A percentile compares a stretch with the other conserved stretches of the same genome.
These are phyloP conservation scores for Drosophila neocordata DNA, from an alignment of 1,140 invertebrate genomes.

Conservation along the genomic window DNA sequence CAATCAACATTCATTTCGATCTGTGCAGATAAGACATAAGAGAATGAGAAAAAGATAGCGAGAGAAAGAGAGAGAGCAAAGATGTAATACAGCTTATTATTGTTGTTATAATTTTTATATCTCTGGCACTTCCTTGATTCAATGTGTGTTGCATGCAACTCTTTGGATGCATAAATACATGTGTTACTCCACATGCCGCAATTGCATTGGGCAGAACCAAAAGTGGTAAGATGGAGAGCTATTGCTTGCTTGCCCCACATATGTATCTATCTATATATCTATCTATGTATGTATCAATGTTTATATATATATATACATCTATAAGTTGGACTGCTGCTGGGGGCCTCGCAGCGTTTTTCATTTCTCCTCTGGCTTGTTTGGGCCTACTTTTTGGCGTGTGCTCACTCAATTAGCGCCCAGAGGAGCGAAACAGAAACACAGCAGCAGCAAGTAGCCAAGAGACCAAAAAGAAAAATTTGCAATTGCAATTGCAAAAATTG, in stretches of 20 bases:
- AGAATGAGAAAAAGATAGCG: not conserved
- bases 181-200: conserved; percentile 56
- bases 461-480: not conserved
- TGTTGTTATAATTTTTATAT: conserved; percentile 37
- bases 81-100: conserved; percentile 17
- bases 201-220: conserved; percentile 57
- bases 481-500: conserved; percentile 32
- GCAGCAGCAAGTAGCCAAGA: conserved; percentile 32
- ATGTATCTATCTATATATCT: not conserved
- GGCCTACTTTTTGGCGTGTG: conserved; percentile 63
- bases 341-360: conserved; percentile 77
- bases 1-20: conserved; percentile 43
- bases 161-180: conserved; percentile 5
- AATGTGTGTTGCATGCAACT: conserved; percentile 52
- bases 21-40: conserved; percentile 1
- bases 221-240: conserved; percentile 22
- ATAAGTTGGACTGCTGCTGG: conserved; percentile 26
- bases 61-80: not conserved
- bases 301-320: conserved; percentile 35
- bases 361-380: conserved; percentile 66
- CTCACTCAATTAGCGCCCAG: conserved; percentile 79
- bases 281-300: conserved; percentile 3
- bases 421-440: conserved; percentile 68
- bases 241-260: conserved; percentile 56
- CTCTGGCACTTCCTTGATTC: conserved; percentile 68